phyloP scores from a whole-genome alignment of 2,888 invertebrate species.

The Phorcus lineatus region DNA sequence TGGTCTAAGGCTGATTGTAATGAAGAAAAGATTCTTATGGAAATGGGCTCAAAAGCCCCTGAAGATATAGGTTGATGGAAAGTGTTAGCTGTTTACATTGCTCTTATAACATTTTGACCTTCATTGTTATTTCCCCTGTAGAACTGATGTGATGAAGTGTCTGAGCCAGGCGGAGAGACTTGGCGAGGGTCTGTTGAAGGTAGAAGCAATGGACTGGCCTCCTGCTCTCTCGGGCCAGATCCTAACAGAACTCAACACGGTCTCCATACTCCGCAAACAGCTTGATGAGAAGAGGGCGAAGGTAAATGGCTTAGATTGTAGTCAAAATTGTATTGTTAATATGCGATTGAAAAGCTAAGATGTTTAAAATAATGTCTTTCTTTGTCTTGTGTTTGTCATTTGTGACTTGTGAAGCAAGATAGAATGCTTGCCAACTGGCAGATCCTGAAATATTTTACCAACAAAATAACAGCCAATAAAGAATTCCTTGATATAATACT shows the following conservation, averaged over 20 bases:
- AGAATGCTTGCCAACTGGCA: too few species aligned
- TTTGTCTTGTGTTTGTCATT: too few species aligned
- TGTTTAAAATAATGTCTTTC: too few species aligned
- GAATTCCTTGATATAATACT: too few species aligned
- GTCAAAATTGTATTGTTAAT: too few species aligned
- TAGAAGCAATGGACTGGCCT: constrained; percentile 72
- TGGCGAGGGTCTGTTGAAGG: constrained; percentile 64
- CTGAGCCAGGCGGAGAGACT: constrained; percentile 55
- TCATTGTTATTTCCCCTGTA: constrained; percentile 27
- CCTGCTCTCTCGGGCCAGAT: constrained; percentile 55
- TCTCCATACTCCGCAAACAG: constrained; percentile 56
- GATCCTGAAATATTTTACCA: too few species aligned
- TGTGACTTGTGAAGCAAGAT: too few species aligned
- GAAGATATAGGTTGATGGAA: not conserved
- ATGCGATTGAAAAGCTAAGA: too few species aligned
- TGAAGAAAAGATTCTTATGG: not conserved
- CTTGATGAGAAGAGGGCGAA: constrained; percentile 59
- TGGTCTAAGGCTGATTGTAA: too few species aligned
- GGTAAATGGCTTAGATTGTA: constrained; percentile 33
- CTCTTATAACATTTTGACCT: not conserved
- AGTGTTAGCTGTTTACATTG: not conserved
- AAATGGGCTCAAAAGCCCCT: not conserved
- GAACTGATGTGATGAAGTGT: constrained; percentile 56
- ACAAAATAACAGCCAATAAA: too few species aligned
- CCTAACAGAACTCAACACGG: constrained; percentile 51